Percentiles rank a stretch among this genome's conserved stretches.
Conservation (phyloP, 2,888 invertebrate species). For the Drosophila fulvimacula region DNA sequence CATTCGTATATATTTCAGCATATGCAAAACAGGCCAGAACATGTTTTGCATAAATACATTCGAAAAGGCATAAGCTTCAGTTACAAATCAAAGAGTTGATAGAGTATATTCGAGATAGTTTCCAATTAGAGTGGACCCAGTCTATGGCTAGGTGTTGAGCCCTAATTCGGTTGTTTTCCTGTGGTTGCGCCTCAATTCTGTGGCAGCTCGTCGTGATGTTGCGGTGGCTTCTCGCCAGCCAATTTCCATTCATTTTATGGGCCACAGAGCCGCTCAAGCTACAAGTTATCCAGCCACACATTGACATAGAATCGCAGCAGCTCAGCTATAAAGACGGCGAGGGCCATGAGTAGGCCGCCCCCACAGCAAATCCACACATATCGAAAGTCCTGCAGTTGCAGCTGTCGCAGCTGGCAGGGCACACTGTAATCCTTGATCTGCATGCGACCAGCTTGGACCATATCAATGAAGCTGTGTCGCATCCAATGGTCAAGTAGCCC, state of each 20-base stretch:
- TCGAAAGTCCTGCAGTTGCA: constrained; percentile 42
- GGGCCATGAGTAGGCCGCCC: constrained; percentile 34
- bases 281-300: constrained; percentile 55
- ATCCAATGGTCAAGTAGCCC: constrained; percentile 50
- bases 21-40: constrained; percentile 19
- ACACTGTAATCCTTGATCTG: constrained; percentile 54
- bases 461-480: constrained; percentile 48
- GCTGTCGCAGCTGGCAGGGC: neutral
- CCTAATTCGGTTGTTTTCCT: constrained; percentile 48
- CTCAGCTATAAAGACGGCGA: constrained; percentile 44
- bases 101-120: neutral
- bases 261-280: constrained; percentile 40
- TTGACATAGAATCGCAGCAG: constrained; percentile 59
- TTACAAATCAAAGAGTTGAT: constrained; percentile 1
- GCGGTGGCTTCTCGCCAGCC: constrained; percentile 63
- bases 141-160: constrained; percentile 26
- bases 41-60: constrained; percentile 9
- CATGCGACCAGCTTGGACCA: constrained; percentile 56
- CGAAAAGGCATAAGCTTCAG: neutral
- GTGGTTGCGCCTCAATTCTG: constrained; percentile 53
- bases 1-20: constrained; percentile 39
- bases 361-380: constrained; percentile 18
- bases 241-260: constrained; percentile 74
- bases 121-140: neutral
- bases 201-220: constrained; percentile 66